These are phyloP conservation scores for Lacerta bilineata DNA, from an alignment of 2,797 vertebrate genomes.

Conservation along the genomic window DNA sequence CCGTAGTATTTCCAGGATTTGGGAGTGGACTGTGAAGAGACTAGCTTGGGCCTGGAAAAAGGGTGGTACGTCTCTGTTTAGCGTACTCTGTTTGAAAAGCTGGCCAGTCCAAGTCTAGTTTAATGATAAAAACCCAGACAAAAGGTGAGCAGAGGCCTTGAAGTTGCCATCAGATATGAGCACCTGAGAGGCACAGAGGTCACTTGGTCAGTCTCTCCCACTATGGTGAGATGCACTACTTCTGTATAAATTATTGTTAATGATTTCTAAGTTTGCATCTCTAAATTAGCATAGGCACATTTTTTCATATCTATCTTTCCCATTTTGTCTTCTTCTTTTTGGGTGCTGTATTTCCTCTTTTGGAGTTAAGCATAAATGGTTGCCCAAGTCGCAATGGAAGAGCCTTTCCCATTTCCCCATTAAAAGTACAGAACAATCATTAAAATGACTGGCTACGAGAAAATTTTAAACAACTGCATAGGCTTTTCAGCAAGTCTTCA, in stretches of 20 bases:
- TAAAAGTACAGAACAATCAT: no score
- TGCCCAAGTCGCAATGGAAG: not conserved
- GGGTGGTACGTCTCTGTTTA: not conserved
- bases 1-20: not conserved
- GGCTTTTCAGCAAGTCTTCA: no score
- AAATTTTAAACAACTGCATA: no score
- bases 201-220: not conserved
- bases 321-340: not conserved
- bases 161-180: not conserved
- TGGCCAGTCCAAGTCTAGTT: no score
- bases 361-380: not conserved
- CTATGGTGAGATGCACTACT: not conserved
- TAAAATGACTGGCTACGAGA: no score
- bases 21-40: not conserved
- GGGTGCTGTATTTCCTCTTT: not conserved
- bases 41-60: not conserved
- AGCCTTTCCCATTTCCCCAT: not conserved
- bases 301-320: not conserved
- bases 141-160: no score
- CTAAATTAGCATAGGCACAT: not conserved
- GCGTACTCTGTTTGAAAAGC: no score
- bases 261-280: not conserved
- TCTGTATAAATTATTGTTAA: not conserved
- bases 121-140: no score
- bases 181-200: not conserved